A percentile compares a stretch with the other conserved stretches of the same genome.
These are phyloP conservation scores for Aspidiotus destructor DNA, from an alignment of 2,888 invertebrate species.

Conservation along the genomic window DNA sequence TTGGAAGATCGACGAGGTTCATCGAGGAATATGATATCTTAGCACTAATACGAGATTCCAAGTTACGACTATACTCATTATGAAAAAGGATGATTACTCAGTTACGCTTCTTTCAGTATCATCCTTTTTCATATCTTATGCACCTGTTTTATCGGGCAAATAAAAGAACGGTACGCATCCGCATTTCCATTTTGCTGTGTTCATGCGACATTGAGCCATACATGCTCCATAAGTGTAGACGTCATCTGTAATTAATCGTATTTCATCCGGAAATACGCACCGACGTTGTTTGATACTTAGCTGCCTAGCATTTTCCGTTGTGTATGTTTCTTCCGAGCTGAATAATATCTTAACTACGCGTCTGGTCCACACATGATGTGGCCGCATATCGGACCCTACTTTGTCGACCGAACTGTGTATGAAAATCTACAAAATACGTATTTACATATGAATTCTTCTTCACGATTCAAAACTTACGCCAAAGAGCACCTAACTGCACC, in stretches of 20 bases:
- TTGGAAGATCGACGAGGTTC: too few species aligned
- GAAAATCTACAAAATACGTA: conserved; percentile 46
- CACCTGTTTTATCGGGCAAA: too few species aligned
- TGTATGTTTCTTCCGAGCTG: conserved; percentile 66
- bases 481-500: too few species aligned
- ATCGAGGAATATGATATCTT: too few species aligned
- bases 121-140: too few species aligned
- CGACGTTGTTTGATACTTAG: conserved; percentile 57
- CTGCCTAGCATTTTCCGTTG: conserved; percentile 62
- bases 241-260: conserved; percentile 50
- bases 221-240: conserved; percentile 62
- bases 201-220: conserved; percentile 64
- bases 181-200: conserved; percentile 52
- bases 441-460: too few species aligned
- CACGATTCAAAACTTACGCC: too few species aligned
- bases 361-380: conserved; percentile 60
- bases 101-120: too few species aligned
- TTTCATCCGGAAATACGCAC: conserved; percentile 62
- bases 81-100: too few species aligned
- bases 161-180: conserved; percentile 65
- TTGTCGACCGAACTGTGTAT: conserved; percentile 61
- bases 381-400: conserved; percentile 57
- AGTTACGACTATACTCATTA: too few species aligned
- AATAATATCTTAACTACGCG: conserved; percentile 54
- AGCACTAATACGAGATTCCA: too few species aligned